Evolutionary conservation across 2,888 invertebrate species (phyloP).

Genomic region (Drosophila pseudotakahashii): DNA sequence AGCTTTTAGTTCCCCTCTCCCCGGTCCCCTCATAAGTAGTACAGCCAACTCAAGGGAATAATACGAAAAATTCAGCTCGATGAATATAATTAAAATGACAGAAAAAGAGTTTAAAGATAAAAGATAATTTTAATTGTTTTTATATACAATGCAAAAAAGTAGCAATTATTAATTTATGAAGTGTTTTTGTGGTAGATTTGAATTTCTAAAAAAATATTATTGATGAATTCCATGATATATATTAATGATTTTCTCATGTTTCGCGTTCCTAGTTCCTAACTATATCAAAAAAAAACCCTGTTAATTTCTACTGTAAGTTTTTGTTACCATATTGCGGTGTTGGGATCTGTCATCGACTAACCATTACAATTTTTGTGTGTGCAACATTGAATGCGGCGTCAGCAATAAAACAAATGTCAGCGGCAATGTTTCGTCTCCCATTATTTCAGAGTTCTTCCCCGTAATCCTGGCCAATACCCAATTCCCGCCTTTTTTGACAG

Average conservation of each 20-base stretch:
- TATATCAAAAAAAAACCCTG: too few species aligned
- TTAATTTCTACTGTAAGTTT: too few species aligned
- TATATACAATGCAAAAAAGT: too few species aligned
- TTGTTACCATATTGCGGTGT: constrained; percentile 27
- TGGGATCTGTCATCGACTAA: constrained; percentile 19
- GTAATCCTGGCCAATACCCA: constrained; percentile 35
- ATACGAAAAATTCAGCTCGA: background rate
- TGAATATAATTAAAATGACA: background rate
- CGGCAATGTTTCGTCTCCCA: constrained; percentile 51
- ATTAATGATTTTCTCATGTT: too few species aligned
- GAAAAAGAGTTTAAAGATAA: too few species aligned
- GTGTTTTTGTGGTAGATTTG: too few species aligned
- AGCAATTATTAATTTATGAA: too few species aligned
- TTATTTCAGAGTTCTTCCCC: too few species aligned
- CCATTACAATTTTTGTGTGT: constrained; percentile 13
- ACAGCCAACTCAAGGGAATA: background rate
- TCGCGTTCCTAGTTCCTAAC: too few species aligned
- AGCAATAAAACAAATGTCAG: constrained; percentile 63
- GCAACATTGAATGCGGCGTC: constrained; percentile 40
- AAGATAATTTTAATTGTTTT: too few species aligned
- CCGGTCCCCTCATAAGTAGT: background rate
- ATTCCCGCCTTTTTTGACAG: background rate
- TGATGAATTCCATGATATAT: too few species aligned
- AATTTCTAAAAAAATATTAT: too few species aligned
- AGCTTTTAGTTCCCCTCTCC: constrained; percentile 22